Percentiles rank a stretch among this genome's conserved stretches.
These are phyloP conservation scores for Romanogobio albipinnatus DNA, from an alignment of 2,113 vertebrate species.

Conservation along the genomic window DNA sequence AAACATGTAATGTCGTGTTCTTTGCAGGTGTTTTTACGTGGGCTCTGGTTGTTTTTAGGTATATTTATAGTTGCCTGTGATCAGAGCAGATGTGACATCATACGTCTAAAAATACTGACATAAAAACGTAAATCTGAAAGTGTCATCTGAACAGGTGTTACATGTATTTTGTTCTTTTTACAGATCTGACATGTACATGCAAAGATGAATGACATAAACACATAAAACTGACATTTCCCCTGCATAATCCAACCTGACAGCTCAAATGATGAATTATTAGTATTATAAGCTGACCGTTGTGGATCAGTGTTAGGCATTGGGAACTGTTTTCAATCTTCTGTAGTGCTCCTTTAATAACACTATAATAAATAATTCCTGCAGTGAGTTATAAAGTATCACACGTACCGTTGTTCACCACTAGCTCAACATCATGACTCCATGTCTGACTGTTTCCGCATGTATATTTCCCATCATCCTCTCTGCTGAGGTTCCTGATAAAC, in stretches of 20 bases:
- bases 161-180: background rate
- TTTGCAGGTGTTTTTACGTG: background rate
- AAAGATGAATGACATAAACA: background rate
- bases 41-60: background rate
- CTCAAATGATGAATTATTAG: background rate
- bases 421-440: background rate
- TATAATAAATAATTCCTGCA: background rate
- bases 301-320: background rate
- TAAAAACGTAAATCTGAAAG: background rate
- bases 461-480: background rate
- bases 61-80: background rate
- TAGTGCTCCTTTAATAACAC: background rate
- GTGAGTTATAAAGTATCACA: background rate
- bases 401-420: fast-evolving
- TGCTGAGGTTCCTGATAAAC: background rate
- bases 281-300: background rate
- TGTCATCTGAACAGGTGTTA: too few species aligned
- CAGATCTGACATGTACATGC: background rate
- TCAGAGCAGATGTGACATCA: background rate
- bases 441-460: background rate
- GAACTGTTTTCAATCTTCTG: background rate
- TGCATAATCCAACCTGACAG: background rate
- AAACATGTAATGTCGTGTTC: background rate
- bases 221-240: background rate
- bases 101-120: background rate